Evolutionary conservation across 2,797 vertebrate species (phyloP).

Genomic region (Ficedula albicollis): DNA sequence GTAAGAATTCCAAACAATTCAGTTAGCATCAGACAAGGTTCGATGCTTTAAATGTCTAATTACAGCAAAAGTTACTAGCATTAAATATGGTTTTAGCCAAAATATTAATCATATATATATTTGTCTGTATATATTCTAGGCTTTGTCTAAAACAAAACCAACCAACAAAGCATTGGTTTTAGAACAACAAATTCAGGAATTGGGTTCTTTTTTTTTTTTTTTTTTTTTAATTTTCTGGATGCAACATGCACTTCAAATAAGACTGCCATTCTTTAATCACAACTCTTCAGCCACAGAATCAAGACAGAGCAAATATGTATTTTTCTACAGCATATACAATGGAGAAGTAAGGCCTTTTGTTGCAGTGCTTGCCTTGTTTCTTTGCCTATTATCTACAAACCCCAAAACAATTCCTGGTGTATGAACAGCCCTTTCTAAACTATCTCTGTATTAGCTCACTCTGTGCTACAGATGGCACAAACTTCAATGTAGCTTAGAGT

Average conservation of each 20-base stretch:
- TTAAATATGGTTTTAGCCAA: background rate
- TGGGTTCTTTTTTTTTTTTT: no score
- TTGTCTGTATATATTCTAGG: background rate
- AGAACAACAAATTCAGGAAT: background rate
- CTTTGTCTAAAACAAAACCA: background rate
- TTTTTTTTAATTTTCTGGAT: background rate
- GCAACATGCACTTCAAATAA: background rate
- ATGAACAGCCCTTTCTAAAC: background rate
- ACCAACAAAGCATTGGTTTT: background rate
- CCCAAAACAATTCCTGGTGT: background rate
- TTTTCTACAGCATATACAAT: background rate
- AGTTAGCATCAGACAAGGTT: background rate
- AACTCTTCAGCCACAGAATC: background rate
- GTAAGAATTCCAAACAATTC: background rate
- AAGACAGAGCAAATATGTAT: background rate
- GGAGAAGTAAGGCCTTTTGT: background rate
- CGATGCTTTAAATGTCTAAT: background rate
- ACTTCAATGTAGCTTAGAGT: background rate
- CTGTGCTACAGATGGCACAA: background rate
- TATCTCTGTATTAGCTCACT: background rate
- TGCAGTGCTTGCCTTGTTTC: background rate
- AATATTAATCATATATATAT: background rate
- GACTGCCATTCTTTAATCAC: background rate
- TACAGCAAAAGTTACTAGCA: background rate
- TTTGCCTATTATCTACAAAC: background rate